phyloP scores from a whole-genome alignment of 2,888 invertebrate species.

The Caenorhabditis wallacei region DNA sequence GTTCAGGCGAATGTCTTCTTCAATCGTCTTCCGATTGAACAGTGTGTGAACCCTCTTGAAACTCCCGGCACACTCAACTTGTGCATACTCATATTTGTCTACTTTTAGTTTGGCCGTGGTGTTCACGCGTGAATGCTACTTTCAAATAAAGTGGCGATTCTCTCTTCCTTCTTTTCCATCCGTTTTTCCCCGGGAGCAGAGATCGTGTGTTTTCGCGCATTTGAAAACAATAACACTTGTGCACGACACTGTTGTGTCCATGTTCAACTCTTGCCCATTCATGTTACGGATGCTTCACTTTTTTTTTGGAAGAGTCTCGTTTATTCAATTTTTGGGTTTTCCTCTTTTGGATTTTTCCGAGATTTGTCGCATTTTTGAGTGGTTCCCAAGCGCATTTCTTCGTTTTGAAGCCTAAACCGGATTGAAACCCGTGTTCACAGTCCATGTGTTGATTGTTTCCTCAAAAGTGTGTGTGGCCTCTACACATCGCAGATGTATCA shows the following conservation, averaged over 20 bases:
- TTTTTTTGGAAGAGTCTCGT: constrained; percentile 31
- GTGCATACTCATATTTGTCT: constrained; percentile 63
- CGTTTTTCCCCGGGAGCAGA: constrained; percentile 47
- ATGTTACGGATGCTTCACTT: constrained; percentile 56
- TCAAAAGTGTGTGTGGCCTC: constrained; percentile 29
- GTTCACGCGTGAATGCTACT: constrained; percentile 66
- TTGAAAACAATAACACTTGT: constrained; percentile 62
- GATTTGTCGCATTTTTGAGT: constrained; percentile 35
- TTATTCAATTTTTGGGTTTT: constrained; percentile 26
- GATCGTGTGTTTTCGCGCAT: constrained; percentile 45
- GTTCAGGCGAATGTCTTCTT: constrained; percentile 8
- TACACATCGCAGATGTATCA: constrained; percentile 43
- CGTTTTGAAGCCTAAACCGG: constrained; percentile 36
- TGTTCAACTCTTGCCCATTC: constrained; percentile 30
- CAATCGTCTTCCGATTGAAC: constrained; percentile 20
- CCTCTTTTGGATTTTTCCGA: constrained; percentile 11
- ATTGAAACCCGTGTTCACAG: constrained; percentile 48
- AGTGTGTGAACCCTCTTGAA: constrained; percentile 59
- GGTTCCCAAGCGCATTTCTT: constrained; percentile 42
- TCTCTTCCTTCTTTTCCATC: not conserved
- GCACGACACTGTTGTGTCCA: constrained; percentile 48
- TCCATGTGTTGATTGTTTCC: constrained; percentile 28
- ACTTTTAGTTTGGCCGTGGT: constrained; percentile 40
- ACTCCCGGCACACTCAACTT: constrained; percentile 60
- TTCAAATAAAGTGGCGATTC: constrained; percentile 57